A percentile compares a stretch with the other conserved stretches of the same genome.
Evolutionary conservation across 92 coral and sea anemone genomes (phyloP).

Genomic region (Muricea muricata): DNA sequence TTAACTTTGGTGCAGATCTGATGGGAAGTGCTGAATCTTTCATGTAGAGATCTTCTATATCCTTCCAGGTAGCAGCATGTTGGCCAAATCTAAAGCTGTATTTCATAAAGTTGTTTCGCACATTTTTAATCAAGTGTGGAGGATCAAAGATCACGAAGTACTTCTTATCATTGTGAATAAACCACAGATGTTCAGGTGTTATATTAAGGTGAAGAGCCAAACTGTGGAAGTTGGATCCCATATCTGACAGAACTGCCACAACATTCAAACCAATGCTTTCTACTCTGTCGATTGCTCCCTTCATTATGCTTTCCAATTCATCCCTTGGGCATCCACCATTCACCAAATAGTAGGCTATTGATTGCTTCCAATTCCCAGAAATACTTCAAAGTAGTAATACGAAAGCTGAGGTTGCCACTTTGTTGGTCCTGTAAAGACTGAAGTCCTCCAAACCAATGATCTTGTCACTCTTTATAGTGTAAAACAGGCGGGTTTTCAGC

Average conservation of each 20-base stretch:
- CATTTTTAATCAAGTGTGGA: slow-evolving; percentile 32
- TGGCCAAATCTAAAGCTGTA: slow-evolving; percentile 2
- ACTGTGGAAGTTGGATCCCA: slow-evolving; percentile 18
- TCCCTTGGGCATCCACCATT: slow-evolving; percentile 9
- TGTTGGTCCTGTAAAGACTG: slow-evolving; percentile 6
- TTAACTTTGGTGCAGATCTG: too few species aligned
- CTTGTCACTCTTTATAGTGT: slow-evolving; percentile 19
- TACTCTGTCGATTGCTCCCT: slow-evolving; percentile 14
- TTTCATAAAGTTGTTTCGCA: slow-evolving; percentile 41
- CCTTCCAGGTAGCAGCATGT: slow-evolving; percentile 35
- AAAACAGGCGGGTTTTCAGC: slow-evolving; percentile 28
- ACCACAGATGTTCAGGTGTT: not conserved
- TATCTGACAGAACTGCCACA: slow-evolving; percentile 7
- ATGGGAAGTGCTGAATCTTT: too few species aligned
- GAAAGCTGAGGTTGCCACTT: slow-evolving; percentile 16
- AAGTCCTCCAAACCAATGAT: slow-evolving; percentile 23
- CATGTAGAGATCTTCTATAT: slow-evolving; percentile 25
- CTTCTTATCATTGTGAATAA: slow-evolving; percentile 14
- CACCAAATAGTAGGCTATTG: slow-evolving; percentile 17
- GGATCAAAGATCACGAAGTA: slow-evolving; percentile 40
- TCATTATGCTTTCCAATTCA: not conserved
- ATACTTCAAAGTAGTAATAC: slow-evolving; percentile 12
- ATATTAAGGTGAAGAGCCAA: not conserved
- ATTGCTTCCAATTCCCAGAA: slow-evolving; percentile 27
- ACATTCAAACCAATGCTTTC: slow-evolving; percentile 21